These are phyloP conservation scores for Sphaeridia pumilis DNA, from an alignment of 2,888 invertebrate genomes.

Conservation along the genomic window DNA sequence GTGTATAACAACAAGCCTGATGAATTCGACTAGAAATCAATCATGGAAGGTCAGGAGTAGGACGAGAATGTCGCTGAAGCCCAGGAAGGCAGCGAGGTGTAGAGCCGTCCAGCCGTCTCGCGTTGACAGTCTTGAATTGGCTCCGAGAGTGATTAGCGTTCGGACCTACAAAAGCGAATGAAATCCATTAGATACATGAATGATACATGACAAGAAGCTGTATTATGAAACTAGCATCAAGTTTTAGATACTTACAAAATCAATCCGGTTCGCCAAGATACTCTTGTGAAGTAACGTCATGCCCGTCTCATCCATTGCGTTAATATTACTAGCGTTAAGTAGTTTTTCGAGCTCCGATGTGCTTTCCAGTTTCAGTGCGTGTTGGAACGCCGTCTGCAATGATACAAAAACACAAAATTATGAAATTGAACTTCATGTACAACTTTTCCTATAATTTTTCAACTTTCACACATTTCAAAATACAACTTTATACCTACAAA, in stretches of 20 bases:
- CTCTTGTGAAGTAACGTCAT: slow-evolving; percentile 33
- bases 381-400: slow-evolving; percentile 22
- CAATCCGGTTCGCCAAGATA: slow-evolving; percentile 33
- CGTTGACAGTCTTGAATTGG: slow-evolving; percentile 32
- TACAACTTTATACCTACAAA: too few species aligned
- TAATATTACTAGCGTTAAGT: slow-evolving; percentile 32
- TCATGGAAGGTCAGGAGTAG: slow-evolving; percentile 23
- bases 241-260: slow-evolving; percentile 36
- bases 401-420: too few species aligned
- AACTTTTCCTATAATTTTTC: too few species aligned
- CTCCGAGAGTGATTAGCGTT: slow-evolving; percentile 31
- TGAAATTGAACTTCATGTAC: too few species aligned
- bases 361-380: slow-evolving; percentile 29
- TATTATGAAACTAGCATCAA: too few species aligned
- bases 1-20: too few species aligned
- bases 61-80: slow-evolving; percentile 32
- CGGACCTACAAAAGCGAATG: slow-evolving; percentile 33
- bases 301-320: slow-evolving; percentile 34
- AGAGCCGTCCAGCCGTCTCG: slow-evolving; percentile 34
- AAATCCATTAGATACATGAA: too few species aligned
- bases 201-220: too few species aligned
- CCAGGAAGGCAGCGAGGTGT: slow-evolving; percentile 31
- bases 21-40: slow-evolving; percentile 14
- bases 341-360: slow-evolving; percentile 30
- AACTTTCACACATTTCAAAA: too few species aligned